Evolutionary conservation across 2,113 vertebrate species (phyloP), one percentile per base, ranked within the genome.

Genomic region (Leptobrachium ailaonicum): DNA sequence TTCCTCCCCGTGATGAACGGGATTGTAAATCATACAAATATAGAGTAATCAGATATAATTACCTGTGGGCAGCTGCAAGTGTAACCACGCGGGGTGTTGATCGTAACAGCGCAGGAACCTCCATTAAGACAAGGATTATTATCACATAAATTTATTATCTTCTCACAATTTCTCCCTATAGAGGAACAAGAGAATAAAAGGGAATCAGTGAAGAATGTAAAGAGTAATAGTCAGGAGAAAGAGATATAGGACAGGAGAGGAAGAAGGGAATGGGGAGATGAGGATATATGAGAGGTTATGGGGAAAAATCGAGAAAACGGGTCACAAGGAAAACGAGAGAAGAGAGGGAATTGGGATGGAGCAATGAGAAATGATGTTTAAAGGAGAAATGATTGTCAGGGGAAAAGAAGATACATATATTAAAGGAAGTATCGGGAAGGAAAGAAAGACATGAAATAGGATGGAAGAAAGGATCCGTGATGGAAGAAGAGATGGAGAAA

Each of bases 1-100:
- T 50, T 50, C 4, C 47, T 50, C 47, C 4, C 47, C 4, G 8
- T 5, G 47, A 5, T 50, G 4, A 8, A 50, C 4, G 4, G 47
- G 8, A 50, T 5, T 50, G 47, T 8, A 4, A 50, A 50, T 50
- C 47, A 50, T 50, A 8, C 4, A 5, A 54, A 41, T 40, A 54
- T 40, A 10, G 13, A 93, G 90, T 20, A 44, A 64, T 64, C 13
- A 1, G 47, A 6, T 2, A 40, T 50, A 70, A 82, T 83, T 76
- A 89, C 90, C 83, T 69, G 73, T 20, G 82, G 85, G 58, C 90
- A 91, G 69, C 54, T 85, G 85, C 89, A 91, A 66, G n/a, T 85
- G 73, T 88, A 91, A 44, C 84, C 87, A 5, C 70, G 84, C 47
- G 81, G 40, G 1, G 75, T 76, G 54, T 84, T 83, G 9, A 66